A percentile compares a stretch with the other conserved stretches of the same genome.
Conservation (phyloP, 2,888 invertebrate genomes). For the Gortyna flavago region DNA sequence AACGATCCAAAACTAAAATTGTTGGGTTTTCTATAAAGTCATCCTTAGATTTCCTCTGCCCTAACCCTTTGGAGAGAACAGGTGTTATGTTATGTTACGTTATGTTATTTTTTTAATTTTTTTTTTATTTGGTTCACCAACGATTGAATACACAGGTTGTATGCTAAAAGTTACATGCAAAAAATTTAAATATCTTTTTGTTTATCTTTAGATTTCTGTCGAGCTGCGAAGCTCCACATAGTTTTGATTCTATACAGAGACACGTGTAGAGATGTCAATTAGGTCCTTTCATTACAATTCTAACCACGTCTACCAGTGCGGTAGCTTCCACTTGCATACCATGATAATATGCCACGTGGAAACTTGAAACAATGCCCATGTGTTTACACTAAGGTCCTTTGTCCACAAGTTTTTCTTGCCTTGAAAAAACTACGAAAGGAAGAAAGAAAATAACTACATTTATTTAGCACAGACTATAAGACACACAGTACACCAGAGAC, state of each 20-base stretch:
- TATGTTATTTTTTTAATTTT: too few species aligned
- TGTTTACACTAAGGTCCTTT: neutral
- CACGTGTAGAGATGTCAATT: constrained; percentile 6
- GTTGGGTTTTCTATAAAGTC: neutral
- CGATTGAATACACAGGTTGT: too few species aligned
- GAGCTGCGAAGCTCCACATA: neutral
- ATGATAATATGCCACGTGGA: neutral
- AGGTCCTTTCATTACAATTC: constrained; percentile 16
- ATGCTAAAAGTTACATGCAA: too few species aligned
- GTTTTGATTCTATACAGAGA: neutral
- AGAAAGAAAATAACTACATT: too few species aligned
- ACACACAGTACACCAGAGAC: too few species aligned
- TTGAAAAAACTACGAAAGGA: too few species aligned
- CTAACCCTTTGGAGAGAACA: neutral
- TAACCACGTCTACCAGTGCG: neutral
- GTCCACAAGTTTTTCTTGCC: too few species aligned
- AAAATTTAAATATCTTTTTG: too few species aligned
- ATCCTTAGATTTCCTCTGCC: neutral
- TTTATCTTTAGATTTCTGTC: neutral
- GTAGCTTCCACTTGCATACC: neutral
- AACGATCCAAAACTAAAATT: neutral
- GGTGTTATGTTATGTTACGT: neutral
- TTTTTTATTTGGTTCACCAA: too few species aligned
- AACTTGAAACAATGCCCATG: neutral
- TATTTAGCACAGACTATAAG: too few species aligned